These are phyloP conservation scores for Aurelia sp. DNA, from an alignment of 30 jellyfish, hydroid and myxozoan genomes.

Conservation along the genomic window DNA sequence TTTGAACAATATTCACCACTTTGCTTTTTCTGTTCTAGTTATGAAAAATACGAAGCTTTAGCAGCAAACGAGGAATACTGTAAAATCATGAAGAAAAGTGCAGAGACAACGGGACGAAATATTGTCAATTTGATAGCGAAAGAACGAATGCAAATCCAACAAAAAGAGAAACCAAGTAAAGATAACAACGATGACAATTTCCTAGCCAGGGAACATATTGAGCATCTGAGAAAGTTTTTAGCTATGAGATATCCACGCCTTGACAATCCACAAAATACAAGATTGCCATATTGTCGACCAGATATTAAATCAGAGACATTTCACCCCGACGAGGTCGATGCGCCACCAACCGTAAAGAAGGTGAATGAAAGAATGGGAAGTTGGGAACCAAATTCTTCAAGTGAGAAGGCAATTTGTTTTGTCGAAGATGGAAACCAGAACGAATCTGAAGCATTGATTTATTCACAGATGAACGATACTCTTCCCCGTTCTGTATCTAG, in stretches of 20 bases:
- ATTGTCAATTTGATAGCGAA: neutral
- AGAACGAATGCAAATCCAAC: no score
- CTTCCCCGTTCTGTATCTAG: no score
- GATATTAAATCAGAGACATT: neutral
- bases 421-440: no score
- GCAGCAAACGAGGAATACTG: neutral
- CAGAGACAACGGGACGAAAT: neutral
- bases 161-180: neutral
- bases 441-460: no score
- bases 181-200: neutral
- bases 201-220: neutral
- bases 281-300: neutral
- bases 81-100: neutral
- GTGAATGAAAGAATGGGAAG: no score
- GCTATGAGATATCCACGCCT: slow-evolving; percentile 6
- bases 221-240: neutral
- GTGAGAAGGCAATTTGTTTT: no score
- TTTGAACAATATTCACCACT: no score
- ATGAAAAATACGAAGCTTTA: neutral
- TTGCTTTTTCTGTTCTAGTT: neutral
- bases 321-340: no score
- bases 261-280: neutral
- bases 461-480: no score
- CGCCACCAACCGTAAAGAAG: no score
- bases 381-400: no score